These are phyloP conservation scores for Erythrocercus mccallii DNA, from an alignment of 2,113 vertebrate genomes.

Conservation along the genomic window DNA sequence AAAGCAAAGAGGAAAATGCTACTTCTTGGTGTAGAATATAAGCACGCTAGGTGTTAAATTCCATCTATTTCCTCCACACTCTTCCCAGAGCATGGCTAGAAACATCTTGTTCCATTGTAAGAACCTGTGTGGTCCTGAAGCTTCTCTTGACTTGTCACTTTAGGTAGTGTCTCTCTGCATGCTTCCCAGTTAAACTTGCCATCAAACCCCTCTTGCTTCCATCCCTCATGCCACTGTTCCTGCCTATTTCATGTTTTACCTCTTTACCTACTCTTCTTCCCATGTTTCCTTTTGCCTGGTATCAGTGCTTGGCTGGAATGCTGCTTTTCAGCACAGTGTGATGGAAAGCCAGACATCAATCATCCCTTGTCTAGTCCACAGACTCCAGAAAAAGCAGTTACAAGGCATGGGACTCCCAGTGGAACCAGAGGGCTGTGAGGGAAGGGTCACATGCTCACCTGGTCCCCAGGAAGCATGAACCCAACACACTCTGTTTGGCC, in stretches of 20 bases:
- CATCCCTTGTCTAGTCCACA: rapidly evolving
- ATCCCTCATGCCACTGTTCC: neutral
- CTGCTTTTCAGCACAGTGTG: neutral
- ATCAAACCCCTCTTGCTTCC: neutral
- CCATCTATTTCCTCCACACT: neutral
- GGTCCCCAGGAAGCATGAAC: neutral
- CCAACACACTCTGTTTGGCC: neutral
- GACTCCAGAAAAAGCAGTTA: neutral
- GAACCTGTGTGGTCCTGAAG: neutral
- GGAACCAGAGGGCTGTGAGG: neutral
- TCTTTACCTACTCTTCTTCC: neutral
- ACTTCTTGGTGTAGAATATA: neutral
- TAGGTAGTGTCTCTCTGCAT: neutral
- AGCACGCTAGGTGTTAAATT: neutral
- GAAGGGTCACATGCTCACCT: neutral
- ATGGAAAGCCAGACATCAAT: neutral
- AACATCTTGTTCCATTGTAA: neutral
- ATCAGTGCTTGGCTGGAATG: neutral
- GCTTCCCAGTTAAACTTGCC: neutral
- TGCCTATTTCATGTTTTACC: neutral
- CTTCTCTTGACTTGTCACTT: neutral
- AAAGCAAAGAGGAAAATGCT: neutral
- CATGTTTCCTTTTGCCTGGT: neutral
- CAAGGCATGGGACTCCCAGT: neutral
- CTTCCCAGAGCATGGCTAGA: neutral